Base-by-base conservation (phyloP, 2,113 vertebrate species). In the Chloroceryle aenea region DNA sequence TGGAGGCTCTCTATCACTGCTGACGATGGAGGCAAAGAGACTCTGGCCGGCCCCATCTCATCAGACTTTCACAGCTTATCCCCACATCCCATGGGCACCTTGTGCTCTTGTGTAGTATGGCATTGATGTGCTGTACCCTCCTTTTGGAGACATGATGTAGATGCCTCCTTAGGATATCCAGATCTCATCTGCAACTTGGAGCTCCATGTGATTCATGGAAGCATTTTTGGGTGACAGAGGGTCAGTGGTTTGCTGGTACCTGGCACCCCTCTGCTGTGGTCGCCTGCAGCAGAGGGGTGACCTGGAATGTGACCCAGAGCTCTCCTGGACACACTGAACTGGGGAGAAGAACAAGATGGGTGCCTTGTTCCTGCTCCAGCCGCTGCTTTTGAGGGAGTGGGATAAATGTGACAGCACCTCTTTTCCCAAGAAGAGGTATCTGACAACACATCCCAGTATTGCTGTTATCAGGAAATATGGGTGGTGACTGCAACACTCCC, bases 261-360 rank as follows among this genome's bases (percentile, higher is more conserved):
- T 62, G 52, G 36, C 14, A 66, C 27, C 13, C 18, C 5, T 43
- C 30, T 12, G 4, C 66, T 69, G 55, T 14, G 50, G 78, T 25
- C 0, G 0, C 19, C 55, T 1, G 0, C 7, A 47, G 42, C 27
- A 77, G 38, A 77, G 14, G 2, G 4, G 6, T 55, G 14, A 8
- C 48, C 62, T 2, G 2, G 9, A 59, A 68, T 14, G 7, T 3
- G 42, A 58, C 10, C 14, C 50, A 48, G 64, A 53, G 10, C 23
- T 84, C 32, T 36, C 42, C 27, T 56, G 30, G 26, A 7, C 58
- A 61, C 2, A 3, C 40, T 77, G 68, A 56, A 23, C n/a, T 3
- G 2, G 25, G 10, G 52, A 20, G 20, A 89, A 90, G 43, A 13
- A 34, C 14, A 30, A 77, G n/a, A 34, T 9, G 13, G 4, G 6